phyloP scores from a whole-genome alignment of 2,888 invertebrate genomes.

The Apoderus coryli region DNA sequence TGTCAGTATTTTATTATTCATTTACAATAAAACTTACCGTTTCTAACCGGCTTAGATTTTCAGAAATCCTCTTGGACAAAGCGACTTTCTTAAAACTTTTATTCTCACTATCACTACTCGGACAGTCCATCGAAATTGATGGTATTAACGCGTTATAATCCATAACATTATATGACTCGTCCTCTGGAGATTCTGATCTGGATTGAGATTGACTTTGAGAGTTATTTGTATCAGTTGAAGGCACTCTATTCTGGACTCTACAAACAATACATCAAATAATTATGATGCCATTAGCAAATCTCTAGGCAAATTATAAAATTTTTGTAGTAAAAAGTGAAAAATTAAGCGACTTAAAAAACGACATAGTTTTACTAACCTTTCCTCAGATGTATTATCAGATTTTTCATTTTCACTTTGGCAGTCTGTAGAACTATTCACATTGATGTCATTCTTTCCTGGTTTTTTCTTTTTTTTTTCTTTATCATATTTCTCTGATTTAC shows the following conservation, averaged over 20 bases:
- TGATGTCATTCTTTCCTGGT: slow-evolving; percentile 19
- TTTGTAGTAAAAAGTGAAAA: too few relatives aligned
- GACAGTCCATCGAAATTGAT: slow-evolving; percentile 27
- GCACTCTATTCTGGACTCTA: slow-evolving; percentile 24
- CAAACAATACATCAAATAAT: too few relatives aligned
- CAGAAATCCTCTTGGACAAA: slow-evolving; percentile 14
- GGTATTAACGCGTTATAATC: slow-evolving; percentile 32
- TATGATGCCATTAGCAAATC: too few relatives aligned
- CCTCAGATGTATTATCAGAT: too few relatives aligned
- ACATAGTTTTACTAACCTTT: too few relatives aligned
- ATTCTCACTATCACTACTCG: slow-evolving; percentile 26
- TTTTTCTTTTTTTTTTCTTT: slow-evolving; percentile 21
- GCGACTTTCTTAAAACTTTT: slow-evolving; percentile 15
- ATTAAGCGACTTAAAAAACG: too few relatives aligned
- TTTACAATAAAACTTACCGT: slow-evolving; percentile 18
- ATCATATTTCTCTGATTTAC: slow-evolving; percentile 24
- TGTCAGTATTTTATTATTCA: too few relatives aligned
- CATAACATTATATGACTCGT: slow-evolving; percentile 24
- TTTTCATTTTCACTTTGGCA: slow-evolving; percentile 31
- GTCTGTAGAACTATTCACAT: slow-evolving; percentile 16
- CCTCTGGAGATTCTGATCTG: slow-evolving; percentile 28
- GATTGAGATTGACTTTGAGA: slow-evolving; percentile 22
- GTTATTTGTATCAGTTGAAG: slow-evolving; percentile 23
- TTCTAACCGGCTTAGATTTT: too few relatives aligned
- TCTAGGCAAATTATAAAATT: too few relatives aligned